Base-by-base conservation (phyloP, 2,113 vertebrate genomes). In the Etheostoma cragini region DNA sequence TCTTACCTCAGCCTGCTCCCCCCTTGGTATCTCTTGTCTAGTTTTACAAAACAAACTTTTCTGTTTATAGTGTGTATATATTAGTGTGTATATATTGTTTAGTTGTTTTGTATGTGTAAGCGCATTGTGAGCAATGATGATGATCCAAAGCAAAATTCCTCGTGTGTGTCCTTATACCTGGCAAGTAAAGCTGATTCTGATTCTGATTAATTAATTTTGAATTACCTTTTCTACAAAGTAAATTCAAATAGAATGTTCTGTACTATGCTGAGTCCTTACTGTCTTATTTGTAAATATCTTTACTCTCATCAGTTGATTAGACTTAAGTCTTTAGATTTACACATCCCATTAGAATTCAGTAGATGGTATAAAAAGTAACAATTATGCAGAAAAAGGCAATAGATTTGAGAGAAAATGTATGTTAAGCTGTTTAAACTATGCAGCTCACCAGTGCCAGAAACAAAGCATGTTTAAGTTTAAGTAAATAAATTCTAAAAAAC, bases 391-490 rank as follows among this genome's bases (percentile, higher is more conserved):
- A 8, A 42, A 26, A 56, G 38, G 15, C 33, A 26, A 38, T 7
- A 47, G 8, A 15, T 72, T 52, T 64, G 21, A 2, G 38, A 11
- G 33, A 13, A 11, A 42, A 24, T n/a, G 19, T 38, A 45, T 42
- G 26, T 91, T 76, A 78, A 79, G 72, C 73, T 84, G 80, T 86
- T 91, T 78, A 87, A 83, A 88, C 47, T 52, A 81, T 73, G 80
- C 69, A 38, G 73, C 72, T 88, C 81, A 83, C 50, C 72, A 56
- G 78, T 72, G n/a, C 49, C 49, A 64, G 57, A 72, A 26, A 75
- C 73, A 87, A 89, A 90, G 80, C 62, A 72, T 72, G 61, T 89
- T n/a, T n/a, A 88, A 76, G 93, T 89, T 91, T 87, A 76, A 54
- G 64, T 49, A n/a, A 75, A 74, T 70, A 58, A 22, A 67, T 24